Percentiles rank a stretch among this genome's conserved stretches.
Conservation (phyloP, 1,140 invertebrate genomes). For the Saccostrea glomerata region DNA sequence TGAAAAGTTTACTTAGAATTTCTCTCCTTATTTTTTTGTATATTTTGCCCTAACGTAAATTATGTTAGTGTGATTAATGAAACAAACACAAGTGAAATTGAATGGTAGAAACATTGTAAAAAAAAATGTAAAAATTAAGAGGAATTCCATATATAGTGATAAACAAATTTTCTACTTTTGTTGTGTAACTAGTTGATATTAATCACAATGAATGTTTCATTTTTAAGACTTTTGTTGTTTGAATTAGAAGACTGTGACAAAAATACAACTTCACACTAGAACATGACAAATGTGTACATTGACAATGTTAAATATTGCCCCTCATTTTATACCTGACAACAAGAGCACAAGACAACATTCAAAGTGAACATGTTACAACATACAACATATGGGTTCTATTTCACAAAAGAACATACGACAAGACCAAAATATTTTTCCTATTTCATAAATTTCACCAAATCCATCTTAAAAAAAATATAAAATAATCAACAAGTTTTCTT, state of each 20-base stretch:
- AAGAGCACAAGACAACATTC: constrained; percentile 20
- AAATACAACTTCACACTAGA: not conserved
- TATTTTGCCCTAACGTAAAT: not conserved
- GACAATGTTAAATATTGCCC: not conserved
- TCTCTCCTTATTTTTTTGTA: not conserved
- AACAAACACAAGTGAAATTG: constrained; percentile 4
- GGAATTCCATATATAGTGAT: not conserved
- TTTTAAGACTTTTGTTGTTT: not conserved
- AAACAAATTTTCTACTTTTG: not conserved
- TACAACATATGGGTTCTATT: not conserved
- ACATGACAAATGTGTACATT: not conserved
- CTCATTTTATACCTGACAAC: not conserved
- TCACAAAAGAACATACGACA: no score
- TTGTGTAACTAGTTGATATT: not conserved
- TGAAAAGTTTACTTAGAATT: not conserved
- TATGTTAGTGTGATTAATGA: constrained; percentile 2
- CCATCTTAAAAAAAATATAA: no score
- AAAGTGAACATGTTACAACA: constrained; percentile 21
- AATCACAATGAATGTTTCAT: not conserved
- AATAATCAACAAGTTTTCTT: no score
- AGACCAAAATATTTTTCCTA: no score
- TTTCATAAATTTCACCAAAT: no score
- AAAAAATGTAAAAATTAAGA: not conserved
- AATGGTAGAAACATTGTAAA: not conserved
- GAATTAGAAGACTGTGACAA: not conserved